phyloP scores from a whole-genome alignment of 2,113 vertebrate species.

The Erythrolamprus reginae region DNA sequence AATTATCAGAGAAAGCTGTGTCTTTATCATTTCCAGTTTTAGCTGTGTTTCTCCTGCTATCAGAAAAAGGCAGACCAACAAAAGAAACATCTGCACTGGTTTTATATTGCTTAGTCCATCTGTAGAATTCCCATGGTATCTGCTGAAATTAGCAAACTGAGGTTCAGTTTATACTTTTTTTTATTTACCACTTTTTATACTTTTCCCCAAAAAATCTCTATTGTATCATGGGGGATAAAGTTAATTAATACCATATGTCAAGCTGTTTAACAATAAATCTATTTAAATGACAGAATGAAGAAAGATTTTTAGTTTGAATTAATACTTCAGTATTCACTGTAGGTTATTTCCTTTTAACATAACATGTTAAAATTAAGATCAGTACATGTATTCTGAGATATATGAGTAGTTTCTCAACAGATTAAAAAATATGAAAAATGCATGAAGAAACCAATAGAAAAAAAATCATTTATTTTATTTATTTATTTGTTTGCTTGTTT shows the following conservation, averaged over 20 bases:
- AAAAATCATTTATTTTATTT: too few relatives aligned
- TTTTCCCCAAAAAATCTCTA: background rate
- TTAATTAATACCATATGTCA: background rate
- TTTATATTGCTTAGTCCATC: background rate
- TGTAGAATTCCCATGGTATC: slow-evolving; percentile 8
- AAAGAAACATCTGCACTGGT: slow-evolving; percentile 10
- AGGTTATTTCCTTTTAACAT: background rate
- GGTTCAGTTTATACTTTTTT: background rate
- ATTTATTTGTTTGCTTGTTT: too few relatives aligned
- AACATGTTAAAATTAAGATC: background rate
- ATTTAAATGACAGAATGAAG: background rate
- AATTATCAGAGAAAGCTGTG: background rate
- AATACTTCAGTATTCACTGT: background rate
- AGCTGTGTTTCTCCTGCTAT: background rate
- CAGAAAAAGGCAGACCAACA: background rate
- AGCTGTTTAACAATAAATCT: background rate
- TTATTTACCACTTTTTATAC: background rate
- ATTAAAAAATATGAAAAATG: background rate
- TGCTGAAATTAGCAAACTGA: slow-evolving; percentile 8
- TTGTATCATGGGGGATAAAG: background rate
- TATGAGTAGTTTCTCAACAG: background rate
- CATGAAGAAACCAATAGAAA: background rate
- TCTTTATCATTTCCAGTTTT: background rate
- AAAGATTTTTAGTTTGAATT: background rate
- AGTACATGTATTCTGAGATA: background rate